Percentiles rank a stretch among this genome's conserved stretches.
These are phyloP conservation scores for Tragelaphus strepsiceros DNA, from an alignment of 2,113 vertebrate species.

Conservation along the genomic window DNA sequence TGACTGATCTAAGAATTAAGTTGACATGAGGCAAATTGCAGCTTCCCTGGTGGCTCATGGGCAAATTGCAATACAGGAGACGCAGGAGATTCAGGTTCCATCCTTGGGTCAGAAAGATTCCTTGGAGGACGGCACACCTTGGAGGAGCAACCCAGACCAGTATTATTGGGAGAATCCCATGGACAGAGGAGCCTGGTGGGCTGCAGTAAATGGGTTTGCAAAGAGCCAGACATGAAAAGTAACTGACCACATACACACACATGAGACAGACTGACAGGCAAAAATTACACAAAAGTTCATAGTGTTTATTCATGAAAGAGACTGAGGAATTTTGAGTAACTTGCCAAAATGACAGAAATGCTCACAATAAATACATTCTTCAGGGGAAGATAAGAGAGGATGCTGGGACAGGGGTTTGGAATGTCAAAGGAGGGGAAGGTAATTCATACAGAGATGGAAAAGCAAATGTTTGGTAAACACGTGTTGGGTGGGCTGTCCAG, in stretches of 20 bases:
- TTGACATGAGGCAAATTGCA: neutral
- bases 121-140: neutral
- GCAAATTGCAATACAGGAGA: neutral
- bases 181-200: neutral
- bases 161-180: neutral
- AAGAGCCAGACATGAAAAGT: neutral
- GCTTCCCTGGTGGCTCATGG: neutral
- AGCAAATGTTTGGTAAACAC: neutral
- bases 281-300: neutral
- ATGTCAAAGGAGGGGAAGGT: neutral
- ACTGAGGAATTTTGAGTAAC: neutral
- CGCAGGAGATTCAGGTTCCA: neutral
- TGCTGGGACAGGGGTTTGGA: neutral
- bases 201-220: neutral
- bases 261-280: neutral
- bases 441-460: neutral
- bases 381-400: neutral
- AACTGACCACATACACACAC: fast-evolving
- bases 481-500: neutral
- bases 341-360: neutral
- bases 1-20: neutral
- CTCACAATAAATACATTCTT: neutral
- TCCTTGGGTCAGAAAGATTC: neutral
- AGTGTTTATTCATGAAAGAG: neutral
- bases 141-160: neutral